Percentiles rank a stretch among this genome's conserved stretches.
Evolutionary conservation across 64 coral and sea anemone genomes (phyloP).

Genomic region (Actinia equina): DNA sequence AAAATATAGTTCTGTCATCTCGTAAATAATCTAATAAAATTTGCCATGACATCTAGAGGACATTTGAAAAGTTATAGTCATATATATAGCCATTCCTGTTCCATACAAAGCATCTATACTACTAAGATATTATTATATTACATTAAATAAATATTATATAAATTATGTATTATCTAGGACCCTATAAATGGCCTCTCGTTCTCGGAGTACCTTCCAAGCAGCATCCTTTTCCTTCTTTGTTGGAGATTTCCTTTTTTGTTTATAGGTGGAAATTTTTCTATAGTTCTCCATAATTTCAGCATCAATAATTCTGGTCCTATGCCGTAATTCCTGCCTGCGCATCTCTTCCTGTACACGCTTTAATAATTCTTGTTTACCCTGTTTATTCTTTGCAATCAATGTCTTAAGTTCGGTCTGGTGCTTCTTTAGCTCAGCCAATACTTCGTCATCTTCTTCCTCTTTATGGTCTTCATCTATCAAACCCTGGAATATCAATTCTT

Average conservation of each 20-base stretch:
- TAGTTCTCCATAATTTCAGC: constrained; percentile 94
- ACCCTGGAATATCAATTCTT: constrained; percentile 87
- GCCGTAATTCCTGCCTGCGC: constrained; percentile 84
- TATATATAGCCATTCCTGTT: too few species aligned
- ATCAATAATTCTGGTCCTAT: constrained; percentile 78
- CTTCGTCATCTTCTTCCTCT: constrained; percentile 88
- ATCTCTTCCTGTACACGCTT: constrained; percentile 91
- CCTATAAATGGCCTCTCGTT: constrained; percentile 92
- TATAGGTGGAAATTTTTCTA: constrained; percentile 85
- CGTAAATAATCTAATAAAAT: too few species aligned
- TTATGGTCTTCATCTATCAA: constrained; percentile 73
- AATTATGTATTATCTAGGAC: constrained; percentile 73
- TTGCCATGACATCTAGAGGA: too few species aligned
- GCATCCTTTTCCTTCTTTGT: constrained; percentile 90
- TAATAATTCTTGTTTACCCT: constrained; percentile 76
- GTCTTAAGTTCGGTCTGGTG: constrained; percentile 85
- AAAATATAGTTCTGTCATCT: too few species aligned
- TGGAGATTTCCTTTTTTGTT: constrained; percentile 94
- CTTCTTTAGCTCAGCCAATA: constrained; percentile 77
- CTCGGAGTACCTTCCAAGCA: constrained; percentile 86
- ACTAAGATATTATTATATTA: neutral
- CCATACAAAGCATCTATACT: too few species aligned
- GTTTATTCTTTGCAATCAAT: constrained; percentile 78
- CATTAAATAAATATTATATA: neutral
- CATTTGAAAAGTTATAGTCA: too few species aligned